Evolutionary conservation across 2,888 invertebrate species (phyloP), one percentile per base, ranked within the genome.

Genomic region (Andrena bucephala): DNA sequence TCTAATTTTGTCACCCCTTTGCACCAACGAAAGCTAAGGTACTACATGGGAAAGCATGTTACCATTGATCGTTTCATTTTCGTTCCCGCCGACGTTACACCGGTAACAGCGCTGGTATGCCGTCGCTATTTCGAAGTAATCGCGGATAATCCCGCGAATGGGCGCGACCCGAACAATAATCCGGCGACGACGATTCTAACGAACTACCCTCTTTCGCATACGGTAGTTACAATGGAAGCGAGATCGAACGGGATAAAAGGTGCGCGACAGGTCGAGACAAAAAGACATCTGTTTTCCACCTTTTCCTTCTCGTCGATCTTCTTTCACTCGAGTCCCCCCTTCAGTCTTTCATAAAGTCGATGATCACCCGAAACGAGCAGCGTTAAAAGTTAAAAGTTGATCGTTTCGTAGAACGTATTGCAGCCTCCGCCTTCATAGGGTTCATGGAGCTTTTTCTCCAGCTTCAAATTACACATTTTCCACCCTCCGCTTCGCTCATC

Each of bases 111-210:
- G 42, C 48, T 65, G 42, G 72, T 72, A 48, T 36, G 57, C 29
- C 65, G 36, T 42, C 50, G 59, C 54, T 68, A 79, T 80, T 76
- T 65, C 60, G 33, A 68, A 65, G 72, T 86, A 86, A 86, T 86
- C 86, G 75, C 54, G 77, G 78, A 78, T 86, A 86, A 86, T 86
- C 86, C 79, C 50, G 33, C 50, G 75, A 75, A 80, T 72, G 84
- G 80, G 68, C 66, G 67, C 66, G 74, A 72, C 66, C 48, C 65
- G 63, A 74, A 75, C 83, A 57, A 71, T 66, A 81, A 85, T 81
- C 87, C 87, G 73, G 62, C 71, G 59, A 24, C 29, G 57, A 67
- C 29, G 31, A 59, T 72, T 36, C 63, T 20, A 20, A 20, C 20
- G 20, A 20, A 20, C 20, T 20, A 20, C 16, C 76, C 36, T 48